These are phyloP conservation scores for Meloe dianella DNA, from an alignment of 2,888 invertebrate species.

Conservation along the genomic window DNA sequence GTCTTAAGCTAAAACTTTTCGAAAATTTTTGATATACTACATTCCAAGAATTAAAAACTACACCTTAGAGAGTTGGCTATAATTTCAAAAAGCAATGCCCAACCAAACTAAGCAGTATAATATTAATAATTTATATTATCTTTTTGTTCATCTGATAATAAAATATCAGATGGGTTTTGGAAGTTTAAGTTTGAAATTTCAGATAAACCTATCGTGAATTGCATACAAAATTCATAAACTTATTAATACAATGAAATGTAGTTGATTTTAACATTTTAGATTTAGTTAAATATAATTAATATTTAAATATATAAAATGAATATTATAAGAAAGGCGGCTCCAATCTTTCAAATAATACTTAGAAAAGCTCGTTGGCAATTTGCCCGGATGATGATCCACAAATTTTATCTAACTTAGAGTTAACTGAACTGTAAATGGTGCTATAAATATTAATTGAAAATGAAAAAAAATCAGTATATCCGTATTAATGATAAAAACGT, in stretches of 20 bases:
- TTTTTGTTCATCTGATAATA: neutral
- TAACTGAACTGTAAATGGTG: constrained; percentile 35
- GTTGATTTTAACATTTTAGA: too few relatives aligned
- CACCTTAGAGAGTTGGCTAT: neutral
- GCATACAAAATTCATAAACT: constrained; percentile 24
- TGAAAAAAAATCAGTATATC: constrained; percentile 20
- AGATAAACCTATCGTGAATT: constrained; percentile 12
- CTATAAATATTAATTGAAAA: constrained; percentile 35
- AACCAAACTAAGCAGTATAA: neutral
- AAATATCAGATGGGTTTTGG: neutral
- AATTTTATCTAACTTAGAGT: constrained; percentile 34
- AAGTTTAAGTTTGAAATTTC: constrained; percentile 17
- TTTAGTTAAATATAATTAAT: too few relatives aligned
- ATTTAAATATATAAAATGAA: constrained; percentile 20
- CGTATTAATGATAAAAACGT: constrained; percentile 18
- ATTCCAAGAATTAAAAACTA: neutral
- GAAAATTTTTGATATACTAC: neutral
- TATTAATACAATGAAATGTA: constrained; percentile 26
- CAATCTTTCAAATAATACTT: constrained; percentile 31
- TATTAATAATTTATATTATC: neutral
- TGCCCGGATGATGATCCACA: constrained; percentile 33
- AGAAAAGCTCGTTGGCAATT: constrained; percentile 33
- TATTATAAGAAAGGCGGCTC: constrained; percentile 23
- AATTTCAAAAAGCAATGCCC: neutral
- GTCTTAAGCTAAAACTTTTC: too few relatives aligned